phyloP scores from a whole-genome alignment of 2,113 vertebrate species.

The Struthidea cinerea region DNA sequence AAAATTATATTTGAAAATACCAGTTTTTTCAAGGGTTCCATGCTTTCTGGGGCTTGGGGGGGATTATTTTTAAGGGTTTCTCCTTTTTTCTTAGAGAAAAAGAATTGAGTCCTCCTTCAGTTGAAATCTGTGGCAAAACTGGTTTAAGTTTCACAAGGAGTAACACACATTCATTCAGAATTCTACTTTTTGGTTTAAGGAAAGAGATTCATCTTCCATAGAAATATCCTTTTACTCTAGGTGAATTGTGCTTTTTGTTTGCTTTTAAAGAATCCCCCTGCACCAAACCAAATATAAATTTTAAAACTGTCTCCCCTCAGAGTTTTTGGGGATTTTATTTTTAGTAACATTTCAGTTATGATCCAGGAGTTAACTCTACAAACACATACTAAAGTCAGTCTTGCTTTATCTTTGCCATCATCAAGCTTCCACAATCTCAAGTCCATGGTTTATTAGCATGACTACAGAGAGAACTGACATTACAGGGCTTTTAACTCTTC shows the following conservation, averaged over 20 bases:
- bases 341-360: background rate
- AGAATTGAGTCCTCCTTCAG: background rate
- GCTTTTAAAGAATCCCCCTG: background rate
- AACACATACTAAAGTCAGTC: background rate
- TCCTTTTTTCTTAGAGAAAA: background rate
- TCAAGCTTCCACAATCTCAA: background rate
- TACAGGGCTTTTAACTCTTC: background rate
- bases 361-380: background rate
- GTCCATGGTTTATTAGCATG: background rate
- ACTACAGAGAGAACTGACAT: background rate
- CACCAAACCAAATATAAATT: background rate
- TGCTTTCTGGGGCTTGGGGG: background rate
- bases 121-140: background rate
- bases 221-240: background rate
- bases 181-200: background rate
- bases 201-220: background rate
- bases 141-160: background rate
- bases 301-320: background rate
- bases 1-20: background rate
- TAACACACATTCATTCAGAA: background rate
- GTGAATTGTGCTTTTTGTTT: background rate
- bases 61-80: background rate
- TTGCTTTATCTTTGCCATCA: background rate
- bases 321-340: background rate
- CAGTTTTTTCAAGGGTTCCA: background rate